Percentiles rank a stretch among this genome's conserved stretches.
Evolutionary conservation across 2,888 invertebrate genomes (phyloP).

Genomic region (Myopa tessellatipennis): DNA sequence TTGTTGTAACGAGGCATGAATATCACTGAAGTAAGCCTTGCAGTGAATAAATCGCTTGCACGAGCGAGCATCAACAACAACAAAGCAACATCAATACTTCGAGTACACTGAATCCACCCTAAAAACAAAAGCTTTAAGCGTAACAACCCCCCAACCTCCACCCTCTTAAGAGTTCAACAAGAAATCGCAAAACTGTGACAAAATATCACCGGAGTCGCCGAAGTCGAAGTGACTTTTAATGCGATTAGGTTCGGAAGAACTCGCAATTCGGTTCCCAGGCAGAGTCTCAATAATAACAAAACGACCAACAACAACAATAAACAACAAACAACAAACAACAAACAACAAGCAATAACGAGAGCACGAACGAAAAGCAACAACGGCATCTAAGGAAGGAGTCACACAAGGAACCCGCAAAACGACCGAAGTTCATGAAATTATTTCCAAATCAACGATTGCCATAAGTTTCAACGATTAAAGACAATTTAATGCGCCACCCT

Average conservation of each 20-base stretch:
- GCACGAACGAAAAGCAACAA: not conserved
- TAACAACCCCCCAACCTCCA: not conserved
- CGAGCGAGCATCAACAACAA: conserved; percentile 15
- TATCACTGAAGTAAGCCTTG: conserved; percentile 11
- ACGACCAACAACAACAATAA: not conserved
- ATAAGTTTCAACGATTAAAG: conserved; percentile 52
- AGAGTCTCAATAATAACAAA: conserved; percentile 5
- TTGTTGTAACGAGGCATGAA: not conserved
- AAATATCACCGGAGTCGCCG: not conserved
- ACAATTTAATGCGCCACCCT: conserved; percentile 44
- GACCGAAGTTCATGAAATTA: conserved; percentile 60
- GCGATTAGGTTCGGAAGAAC: conserved; percentile 31
- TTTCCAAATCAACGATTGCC: conserved; percentile 61
- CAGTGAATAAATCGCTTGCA: not conserved
- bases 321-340: conserved; percentile 1
- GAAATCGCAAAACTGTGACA: conserved; percentile 4
- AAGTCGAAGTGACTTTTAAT: conserved; percentile 14
- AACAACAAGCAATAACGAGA: conserved; percentile 8
- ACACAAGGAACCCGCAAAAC: conserved; percentile 1
- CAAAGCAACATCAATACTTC: not conserved
- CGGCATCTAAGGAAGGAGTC: not conserved
- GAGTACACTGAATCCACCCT: not conserved
- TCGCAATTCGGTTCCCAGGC: conserved; percentile 19
- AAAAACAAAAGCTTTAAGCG: not conserved
- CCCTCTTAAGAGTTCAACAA: not conserved